Conservation (phyloP, 2,113 vertebrate genomes). For the Chlorodrepanis virens region DNA sequence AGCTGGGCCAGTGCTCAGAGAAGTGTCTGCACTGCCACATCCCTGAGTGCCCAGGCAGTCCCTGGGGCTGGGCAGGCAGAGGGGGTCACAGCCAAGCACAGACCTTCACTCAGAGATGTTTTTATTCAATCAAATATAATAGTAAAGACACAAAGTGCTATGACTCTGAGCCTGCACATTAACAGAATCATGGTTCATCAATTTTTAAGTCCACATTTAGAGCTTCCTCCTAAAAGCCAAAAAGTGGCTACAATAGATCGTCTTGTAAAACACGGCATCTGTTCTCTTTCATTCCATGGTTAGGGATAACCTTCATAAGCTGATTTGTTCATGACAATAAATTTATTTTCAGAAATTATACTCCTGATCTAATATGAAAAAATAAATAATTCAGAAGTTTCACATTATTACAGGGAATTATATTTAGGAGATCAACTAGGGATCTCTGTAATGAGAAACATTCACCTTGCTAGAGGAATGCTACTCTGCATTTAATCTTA, state of each 20-base stretch:
- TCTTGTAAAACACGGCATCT: conserved; percentile 44
- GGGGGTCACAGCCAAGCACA: not conserved
- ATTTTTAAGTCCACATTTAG: conserved; percentile 57
- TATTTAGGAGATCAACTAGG: conserved; percentile 75
- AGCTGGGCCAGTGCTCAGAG: not conserved
- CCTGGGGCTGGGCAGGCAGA: not conserved
- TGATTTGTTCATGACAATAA: conserved; percentile 72
- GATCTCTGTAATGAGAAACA: conserved; percentile 74
- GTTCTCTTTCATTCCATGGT: conserved; percentile 60
- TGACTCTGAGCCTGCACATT: not conserved
- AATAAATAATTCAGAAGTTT: conserved; percentile 80
- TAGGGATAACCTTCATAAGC: conserved; percentile 71
- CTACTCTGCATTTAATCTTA: conserved; percentile 75
- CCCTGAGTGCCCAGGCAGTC: fast-evolving
- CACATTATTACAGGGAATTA: conserved; percentile 76
- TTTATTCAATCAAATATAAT: not conserved
- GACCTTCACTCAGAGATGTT: not conserved
- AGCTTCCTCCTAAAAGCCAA: conserved; percentile 35
- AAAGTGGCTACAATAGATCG: conserved; percentile 55
- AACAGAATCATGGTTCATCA: conserved; percentile 36
- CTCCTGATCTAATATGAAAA: conserved; percentile 74
- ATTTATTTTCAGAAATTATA: conserved; percentile 78
- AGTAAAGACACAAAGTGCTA: conserved; percentile 7
- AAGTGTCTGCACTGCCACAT: not conserved
- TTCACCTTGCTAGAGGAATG: conserved; percentile 75